These are phyloP conservation scores for Numida meleagris DNA, from an alignment of 2,113 vertebrate species.

Conservation along the genomic window DNA sequence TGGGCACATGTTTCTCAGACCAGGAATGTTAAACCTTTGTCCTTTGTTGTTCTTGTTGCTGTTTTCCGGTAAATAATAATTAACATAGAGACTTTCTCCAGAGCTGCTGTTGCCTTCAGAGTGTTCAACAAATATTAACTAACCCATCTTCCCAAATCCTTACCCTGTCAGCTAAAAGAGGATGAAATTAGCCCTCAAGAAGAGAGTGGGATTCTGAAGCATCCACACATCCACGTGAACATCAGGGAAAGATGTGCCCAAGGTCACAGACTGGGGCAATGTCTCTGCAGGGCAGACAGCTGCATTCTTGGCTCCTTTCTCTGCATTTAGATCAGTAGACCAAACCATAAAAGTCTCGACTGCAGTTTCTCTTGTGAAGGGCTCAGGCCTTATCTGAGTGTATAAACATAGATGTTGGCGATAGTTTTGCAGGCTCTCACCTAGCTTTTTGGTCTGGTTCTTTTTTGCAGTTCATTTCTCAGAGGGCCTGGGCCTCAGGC, in stretches of 20 bases:
- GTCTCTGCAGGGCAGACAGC: background rate
- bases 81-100: background rate
- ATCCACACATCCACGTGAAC: background rate
- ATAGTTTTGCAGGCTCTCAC: background rate
- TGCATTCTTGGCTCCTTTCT: background rate
- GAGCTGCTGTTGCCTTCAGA: background rate
- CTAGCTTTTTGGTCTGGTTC: background rate
- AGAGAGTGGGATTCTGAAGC: background rate
- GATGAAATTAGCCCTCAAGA: background rate
- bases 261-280: background rate
- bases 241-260: background rate
- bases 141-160: background rate
- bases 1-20: background rate
- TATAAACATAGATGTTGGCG: background rate
- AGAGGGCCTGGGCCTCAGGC: background rate
- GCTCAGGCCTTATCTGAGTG: background rate
- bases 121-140: background rate
- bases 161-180: background rate
- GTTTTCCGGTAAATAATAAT: background rate
- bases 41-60: background rate
- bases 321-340: background rate
- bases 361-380: background rate
- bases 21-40: background rate
- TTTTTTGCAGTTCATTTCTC: background rate
- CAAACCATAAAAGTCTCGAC: background rate